These are phyloP conservation scores for Drosophila mojavensis DNA, from an alignment of 1,140 invertebrate species.

Conservation along the genomic window DNA sequence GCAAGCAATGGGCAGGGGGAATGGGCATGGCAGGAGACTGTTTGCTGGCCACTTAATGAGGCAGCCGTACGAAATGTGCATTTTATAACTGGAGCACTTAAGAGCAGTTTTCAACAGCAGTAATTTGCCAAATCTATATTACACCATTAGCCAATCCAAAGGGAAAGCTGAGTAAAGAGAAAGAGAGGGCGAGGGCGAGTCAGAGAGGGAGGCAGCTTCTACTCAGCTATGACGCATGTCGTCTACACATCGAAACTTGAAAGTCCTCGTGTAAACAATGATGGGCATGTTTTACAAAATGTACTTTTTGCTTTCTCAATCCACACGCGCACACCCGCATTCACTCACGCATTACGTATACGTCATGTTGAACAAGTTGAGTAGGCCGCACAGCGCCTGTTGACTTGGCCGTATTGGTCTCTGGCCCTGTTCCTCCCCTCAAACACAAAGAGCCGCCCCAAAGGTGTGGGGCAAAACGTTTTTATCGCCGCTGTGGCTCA, in stretches of 20 bases:
- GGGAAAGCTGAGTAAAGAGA: not conserved
- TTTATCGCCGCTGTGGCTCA: constrained; percentile 42
- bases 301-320: constrained; percentile 62
- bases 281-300: constrained; percentile 79
- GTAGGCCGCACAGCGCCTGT: constrained; percentile 51
- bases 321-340: constrained; percentile 11
- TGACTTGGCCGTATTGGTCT: constrained; percentile 53
- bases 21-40: not conserved
- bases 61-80: constrained; percentile 30
- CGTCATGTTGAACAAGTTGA: constrained; percentile 54
- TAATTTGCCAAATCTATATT: constrained; percentile 28
- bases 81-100: constrained; percentile 42
- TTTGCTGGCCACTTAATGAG: constrained; percentile 40
- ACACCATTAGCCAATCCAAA: constrained; percentile 9
- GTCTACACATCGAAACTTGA: constrained; percentile 49
- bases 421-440: constrained; percentile 29
- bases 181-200: constrained; percentile 23
- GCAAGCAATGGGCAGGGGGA: not conserved
- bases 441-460: constrained; percentile 16
- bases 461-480: constrained; percentile 36
- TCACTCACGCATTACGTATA: constrained; percentile 42
- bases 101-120: constrained; percentile 14
- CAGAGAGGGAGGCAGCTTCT: constrained; percentile 14
- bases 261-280: constrained; percentile 78
- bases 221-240: constrained; percentile 48